phyloP scores from a whole-genome alignment of 2,888 invertebrate genomes.

The Scaeva pyrastri region DNA sequence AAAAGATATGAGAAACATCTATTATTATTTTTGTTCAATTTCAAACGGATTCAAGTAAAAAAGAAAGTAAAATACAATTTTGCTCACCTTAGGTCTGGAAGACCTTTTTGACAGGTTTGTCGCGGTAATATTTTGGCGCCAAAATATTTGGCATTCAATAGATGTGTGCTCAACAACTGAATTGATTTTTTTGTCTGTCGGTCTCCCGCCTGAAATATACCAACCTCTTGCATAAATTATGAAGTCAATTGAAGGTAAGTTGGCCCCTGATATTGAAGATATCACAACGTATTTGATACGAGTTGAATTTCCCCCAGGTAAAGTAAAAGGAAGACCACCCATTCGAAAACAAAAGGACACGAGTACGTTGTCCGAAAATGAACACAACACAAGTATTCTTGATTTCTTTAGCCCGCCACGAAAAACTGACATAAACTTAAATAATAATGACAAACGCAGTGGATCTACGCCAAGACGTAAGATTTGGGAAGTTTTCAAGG shows the following conservation, averaged over 20 bases:
- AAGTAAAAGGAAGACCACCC: slow-evolving; percentile 43
- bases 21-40: neutral
- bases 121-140: slow-evolving; percentile 60
- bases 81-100: neutral
- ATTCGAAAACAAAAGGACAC: slow-evolving; percentile 41
- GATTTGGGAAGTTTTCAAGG: slow-evolving; percentile 26
- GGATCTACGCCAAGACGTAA: slow-evolving; percentile 78
- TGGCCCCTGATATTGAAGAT: slow-evolving; percentile 18
- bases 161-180: slow-evolving; percentile 58
- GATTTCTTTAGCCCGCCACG: slow-evolving; percentile 56
- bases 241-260: slow-evolving; percentile 66
- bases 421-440: neutral
- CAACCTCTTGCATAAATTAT: slow-evolving; percentile 38
- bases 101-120: slow-evolving; percentile 58
- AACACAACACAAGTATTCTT: slow-evolving; percentile 51
- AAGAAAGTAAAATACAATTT: neutral
- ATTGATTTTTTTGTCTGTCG: slow-evolving; percentile 51
- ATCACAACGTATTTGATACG: slow-evolving; percentile 38
- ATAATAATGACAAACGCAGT: slow-evolving; percentile 38
- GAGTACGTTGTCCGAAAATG: slow-evolving; percentile 41
- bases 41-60: neutral
- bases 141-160: slow-evolving; percentile 66
- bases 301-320: slow-evolving; percentile 38
- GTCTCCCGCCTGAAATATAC: slow-evolving; percentile 7
- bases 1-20: neutral